Percentiles rank a stretch among this genome's conserved stretches.
Conservation (phyloP, 2,113 vertebrate species). For the Istiophorus platypterus region DNA sequence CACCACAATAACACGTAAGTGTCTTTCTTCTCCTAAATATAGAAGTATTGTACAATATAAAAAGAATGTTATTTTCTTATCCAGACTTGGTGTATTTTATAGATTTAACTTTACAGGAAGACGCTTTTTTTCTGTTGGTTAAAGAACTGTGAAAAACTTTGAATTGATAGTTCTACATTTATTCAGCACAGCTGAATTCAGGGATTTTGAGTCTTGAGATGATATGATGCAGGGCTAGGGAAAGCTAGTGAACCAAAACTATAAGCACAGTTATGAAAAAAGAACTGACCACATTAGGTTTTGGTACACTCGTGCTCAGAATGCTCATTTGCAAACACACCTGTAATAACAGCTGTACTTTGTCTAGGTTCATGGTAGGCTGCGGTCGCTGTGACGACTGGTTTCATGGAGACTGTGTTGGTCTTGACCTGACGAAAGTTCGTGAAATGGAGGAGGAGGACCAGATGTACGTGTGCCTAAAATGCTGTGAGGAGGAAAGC, state of each 20-base stretch:
- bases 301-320: neutral
- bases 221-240: neutral
- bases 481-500: slow-evolving; percentile 95
- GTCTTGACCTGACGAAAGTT: slow-evolving; percentile 93
- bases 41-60: neutral
- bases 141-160: neutral
- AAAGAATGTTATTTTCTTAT: neutral
- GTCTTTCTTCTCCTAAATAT: neutral
- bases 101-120: neutral
- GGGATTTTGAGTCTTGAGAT: neutral
- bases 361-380: slow-evolving; percentile 96
- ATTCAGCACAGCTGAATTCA: neutral
- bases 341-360: neutral
- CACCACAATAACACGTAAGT: slow-evolving; percentile 94
- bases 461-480: slow-evolving; percentile 96
- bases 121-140: too few relatives aligned
- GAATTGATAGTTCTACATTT: neutral
- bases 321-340: neutral
- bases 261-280: neutral
- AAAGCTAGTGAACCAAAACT: neutral
- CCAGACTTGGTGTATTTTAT: neutral
- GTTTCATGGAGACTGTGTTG: slow-evolving; percentile 98
- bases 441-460: slow-evolving; percentile 97
- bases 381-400: slow-evolving; percentile 98
- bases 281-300: neutral